phyloP scores from a whole-genome alignment of 2,888 invertebrate species.

The Cephus pygmeus region DNA sequence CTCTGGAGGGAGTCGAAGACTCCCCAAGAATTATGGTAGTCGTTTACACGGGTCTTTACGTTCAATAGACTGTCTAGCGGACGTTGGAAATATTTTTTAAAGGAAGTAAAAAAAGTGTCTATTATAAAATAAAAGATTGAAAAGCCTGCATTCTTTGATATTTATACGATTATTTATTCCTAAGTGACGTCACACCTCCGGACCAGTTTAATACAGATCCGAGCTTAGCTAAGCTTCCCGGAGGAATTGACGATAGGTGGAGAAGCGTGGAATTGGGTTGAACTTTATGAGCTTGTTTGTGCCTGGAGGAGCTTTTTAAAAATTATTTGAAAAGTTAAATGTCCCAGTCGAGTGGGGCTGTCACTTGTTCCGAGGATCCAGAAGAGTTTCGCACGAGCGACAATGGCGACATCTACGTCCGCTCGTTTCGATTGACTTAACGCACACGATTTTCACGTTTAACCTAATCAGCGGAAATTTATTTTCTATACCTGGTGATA shows the following conservation, averaged over 20 bases:
- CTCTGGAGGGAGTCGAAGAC: slow-evolving; percentile 10
- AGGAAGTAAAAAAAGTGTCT: background rate
- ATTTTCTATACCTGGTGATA: slow-evolving; percentile 15
- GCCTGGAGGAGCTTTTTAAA: slow-evolving; percentile 44
- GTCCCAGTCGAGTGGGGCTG: slow-evolving; percentile 8
- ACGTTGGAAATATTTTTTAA: background rate
- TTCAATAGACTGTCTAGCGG: background rate
- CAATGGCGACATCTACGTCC: slow-evolving; percentile 30
- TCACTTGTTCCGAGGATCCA: background rate
- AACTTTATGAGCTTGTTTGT: slow-evolving; percentile 60
- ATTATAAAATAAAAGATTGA: background rate
- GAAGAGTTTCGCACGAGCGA: background rate
- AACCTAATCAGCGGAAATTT: slow-evolving; percentile 16
- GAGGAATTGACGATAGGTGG: slow-evolving; percentile 11
- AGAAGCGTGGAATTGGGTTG: slow-evolving; percentile 15
- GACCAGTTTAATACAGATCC: background rate
- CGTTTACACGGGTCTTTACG: slow-evolving; percentile 20
- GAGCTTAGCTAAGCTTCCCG: background rate
- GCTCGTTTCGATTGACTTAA: slow-evolving; percentile 34
- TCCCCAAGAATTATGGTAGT: slow-evolving; percentile 37
- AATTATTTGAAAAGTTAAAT: slow-evolving; percentile 54
- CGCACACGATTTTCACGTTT: slow-evolving; percentile 33
- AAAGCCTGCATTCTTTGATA: background rate
- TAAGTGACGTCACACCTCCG: background rate
- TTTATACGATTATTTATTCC: background rate